These are phyloP conservation scores for Proisotoma minuta DNA, from an alignment of 2,888 invertebrate genomes.

Conservation along the genomic window DNA sequence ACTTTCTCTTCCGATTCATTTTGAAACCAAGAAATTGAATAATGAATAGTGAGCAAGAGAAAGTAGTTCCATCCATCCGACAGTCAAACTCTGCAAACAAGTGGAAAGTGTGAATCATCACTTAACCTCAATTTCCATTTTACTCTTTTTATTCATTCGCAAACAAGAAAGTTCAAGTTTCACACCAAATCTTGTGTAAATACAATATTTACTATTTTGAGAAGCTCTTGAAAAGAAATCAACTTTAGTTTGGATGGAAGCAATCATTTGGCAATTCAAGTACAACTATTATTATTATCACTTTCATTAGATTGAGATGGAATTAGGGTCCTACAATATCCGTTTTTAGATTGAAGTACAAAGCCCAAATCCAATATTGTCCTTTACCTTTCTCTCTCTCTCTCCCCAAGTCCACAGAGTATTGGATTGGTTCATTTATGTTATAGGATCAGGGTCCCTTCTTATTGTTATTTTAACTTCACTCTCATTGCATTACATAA, in stretches of 20 bases:
- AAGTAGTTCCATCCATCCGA: background rate
- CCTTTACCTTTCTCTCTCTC: background rate
- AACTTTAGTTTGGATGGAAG: too few species aligned
- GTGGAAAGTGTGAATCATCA: background rate
- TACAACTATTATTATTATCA: too few species aligned
- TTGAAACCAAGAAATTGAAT: background rate
- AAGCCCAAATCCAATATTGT: background rate
- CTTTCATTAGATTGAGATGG: too few species aligned
- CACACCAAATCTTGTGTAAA: too few species aligned
- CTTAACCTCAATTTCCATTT: background rate
- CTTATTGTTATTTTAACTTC: too few species aligned
- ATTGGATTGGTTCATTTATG: background rate
- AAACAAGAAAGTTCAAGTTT: too few species aligned
- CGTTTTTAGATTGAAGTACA: background rate
- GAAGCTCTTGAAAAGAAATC: too few species aligned
- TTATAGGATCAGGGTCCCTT: background rate
- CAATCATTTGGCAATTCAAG: too few species aligned
- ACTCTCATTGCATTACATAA: background rate
- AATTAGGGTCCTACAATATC: too few species aligned
- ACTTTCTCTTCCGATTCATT: too few species aligned
- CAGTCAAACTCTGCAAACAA: background rate
- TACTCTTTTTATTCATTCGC: too few species aligned
- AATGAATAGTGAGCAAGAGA: background rate
- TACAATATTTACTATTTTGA: too few species aligned
- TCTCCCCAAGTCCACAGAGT: background rate